Conservation (phyloP, 2,113 vertebrate genomes). For the Acinonyx jubatus region DNA sequence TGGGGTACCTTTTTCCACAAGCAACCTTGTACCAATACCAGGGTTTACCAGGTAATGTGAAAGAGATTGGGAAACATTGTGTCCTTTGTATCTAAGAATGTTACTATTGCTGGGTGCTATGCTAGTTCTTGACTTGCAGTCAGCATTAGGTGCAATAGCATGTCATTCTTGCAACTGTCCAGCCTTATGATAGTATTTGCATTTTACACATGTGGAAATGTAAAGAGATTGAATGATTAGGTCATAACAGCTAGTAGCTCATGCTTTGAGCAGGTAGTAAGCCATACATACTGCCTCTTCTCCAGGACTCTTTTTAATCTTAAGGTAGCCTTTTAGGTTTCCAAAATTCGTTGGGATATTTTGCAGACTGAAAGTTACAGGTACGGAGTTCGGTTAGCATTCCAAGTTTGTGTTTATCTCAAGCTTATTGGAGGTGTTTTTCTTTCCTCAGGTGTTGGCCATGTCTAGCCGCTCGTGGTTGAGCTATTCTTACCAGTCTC, state of each 20-base stretch:
- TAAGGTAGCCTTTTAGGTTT: not conserved
- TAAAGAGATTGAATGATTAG: not conserved
- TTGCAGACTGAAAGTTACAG: not conserved
- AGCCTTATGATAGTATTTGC: not conserved
- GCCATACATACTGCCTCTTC: not conserved
- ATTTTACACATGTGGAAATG: not conserved
- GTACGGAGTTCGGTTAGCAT: not conserved
- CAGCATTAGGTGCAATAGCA: not conserved
- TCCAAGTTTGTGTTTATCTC: not conserved
- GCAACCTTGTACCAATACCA: not conserved
- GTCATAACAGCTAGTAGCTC: not conserved
- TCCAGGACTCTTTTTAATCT: not conserved
- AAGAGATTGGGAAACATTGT: not conserved
- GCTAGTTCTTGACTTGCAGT: not conserved
- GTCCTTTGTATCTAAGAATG: not conserved
- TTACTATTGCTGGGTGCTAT: not conserved
- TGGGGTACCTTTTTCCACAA: not conserved
- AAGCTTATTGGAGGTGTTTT: not conserved
- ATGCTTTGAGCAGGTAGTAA: not conserved
- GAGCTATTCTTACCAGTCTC: conserved; percentile 98
- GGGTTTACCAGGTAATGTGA: not conserved
- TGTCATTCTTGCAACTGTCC: not conserved
- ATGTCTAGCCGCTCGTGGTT: conserved; percentile 99
- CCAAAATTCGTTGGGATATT: conserved; percentile 10
- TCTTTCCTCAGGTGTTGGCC: conserved; percentile 91